These are phyloP conservation scores for Carassius auratus DNA, from an alignment of 2,113 vertebrate genomes.

Conservation along the genomic window DNA sequence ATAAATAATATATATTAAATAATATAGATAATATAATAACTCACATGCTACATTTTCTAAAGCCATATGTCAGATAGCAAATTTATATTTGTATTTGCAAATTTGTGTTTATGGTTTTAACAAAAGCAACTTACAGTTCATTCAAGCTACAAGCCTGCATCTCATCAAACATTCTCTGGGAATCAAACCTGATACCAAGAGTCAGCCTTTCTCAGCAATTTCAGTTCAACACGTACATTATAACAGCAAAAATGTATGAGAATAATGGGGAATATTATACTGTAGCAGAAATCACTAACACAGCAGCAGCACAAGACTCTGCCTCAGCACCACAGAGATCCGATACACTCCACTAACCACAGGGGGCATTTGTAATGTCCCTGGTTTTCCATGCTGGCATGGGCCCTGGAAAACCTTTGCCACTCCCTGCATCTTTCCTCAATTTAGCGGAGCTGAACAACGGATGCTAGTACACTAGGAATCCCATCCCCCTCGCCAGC, in stretches of 20 bases:
- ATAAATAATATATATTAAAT: too few relatives aligned
- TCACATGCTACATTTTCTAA: too few relatives aligned
- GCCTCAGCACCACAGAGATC: slow-evolving; percentile 9
- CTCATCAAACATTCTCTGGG: not conserved
- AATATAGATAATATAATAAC: too few relatives aligned
- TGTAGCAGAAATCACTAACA: too few relatives aligned
- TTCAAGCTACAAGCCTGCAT: not conserved
- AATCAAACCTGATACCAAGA: not conserved
- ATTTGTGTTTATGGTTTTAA: not conserved
- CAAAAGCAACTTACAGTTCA: not conserved
- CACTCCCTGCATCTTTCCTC: not conserved
- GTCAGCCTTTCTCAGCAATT: not conserved
- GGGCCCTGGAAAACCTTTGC: slow-evolving; percentile 3
- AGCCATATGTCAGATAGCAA: not conserved
- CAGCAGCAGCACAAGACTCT: slow-evolving; percentile 44
- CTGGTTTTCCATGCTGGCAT: not conserved
- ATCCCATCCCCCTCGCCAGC: not conserved
- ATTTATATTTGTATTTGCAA: not conserved
- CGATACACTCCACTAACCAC: not conserved
- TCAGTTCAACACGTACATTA: not conserved
- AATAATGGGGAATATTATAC: not conserved
- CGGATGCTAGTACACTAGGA: slow-evolving; percentile 17
- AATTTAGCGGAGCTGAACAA: not conserved
- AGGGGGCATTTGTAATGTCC: not conserved
- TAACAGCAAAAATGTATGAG: not conserved